Base-by-base conservation (phyloP, 92 coral and sea anemone species). In the Actinostola sp. region DNA sequence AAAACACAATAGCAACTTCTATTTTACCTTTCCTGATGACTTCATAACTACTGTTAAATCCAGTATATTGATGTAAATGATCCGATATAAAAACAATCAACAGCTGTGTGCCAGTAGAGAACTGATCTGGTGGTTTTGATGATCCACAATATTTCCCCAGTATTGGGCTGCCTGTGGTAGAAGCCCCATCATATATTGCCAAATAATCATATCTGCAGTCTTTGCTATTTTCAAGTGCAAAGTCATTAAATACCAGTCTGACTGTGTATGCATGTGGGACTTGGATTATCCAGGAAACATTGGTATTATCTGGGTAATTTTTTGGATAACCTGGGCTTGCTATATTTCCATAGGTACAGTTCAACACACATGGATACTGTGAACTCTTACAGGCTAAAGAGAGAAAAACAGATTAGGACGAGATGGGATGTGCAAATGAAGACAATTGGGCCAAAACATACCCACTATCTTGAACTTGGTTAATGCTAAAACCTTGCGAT, bases 71-170 rank as follows among this genome's bases (percentile, higher is more conserved):
- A 29, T 21, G 16, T 32, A 28, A 32, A 28, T 24, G 8, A 52
- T 75, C 62, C 2, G 81, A 61, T 20, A 63, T 63, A 14, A 75
- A 64, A 0, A 16, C 72, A 36, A 75, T 54, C 56, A 75, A 54
- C 44, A 75, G 0, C 0, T 26, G 23, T 25, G 38, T 3, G 19
- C 70, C 81, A 36, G 73, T 45, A 11, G 73, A 75, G 43, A 30
- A 33, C 26, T 63, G 44, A 15, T 35, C 45, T 0, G 64, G 42
- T 25, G 81, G 81, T 16, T 41, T 63, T 2, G 42, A 26, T 13
- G 50, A 9, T 0, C 81, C 81, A 75, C 81, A 75, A 41, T 49
- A 75, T 52, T 64, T 63, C 30, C 81, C 81, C 1, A 68, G 50
- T 1, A 64, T 5, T 51, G 57, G 72, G 44, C 53, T 46, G 4